A percentile compares a stretch with the other conserved stretches of the same genome.
These are phyloP conservation scores for Pandemis heparana DNA, from an alignment of 2,888 invertebrate genomes.

Conservation along the genomic window DNA sequence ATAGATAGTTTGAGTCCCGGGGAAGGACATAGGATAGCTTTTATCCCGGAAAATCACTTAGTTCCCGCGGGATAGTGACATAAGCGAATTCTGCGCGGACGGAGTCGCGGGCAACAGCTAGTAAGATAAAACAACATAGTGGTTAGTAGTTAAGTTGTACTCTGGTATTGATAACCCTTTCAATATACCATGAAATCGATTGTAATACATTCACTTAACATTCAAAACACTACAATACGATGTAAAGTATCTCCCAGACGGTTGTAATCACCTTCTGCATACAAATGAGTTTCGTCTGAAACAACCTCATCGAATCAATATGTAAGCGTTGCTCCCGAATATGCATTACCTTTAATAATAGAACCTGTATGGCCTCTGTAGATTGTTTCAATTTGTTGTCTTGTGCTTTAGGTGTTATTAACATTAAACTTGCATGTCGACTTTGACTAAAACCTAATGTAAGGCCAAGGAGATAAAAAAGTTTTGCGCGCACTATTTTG, in stretches of 20 bases:
- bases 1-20: no score
- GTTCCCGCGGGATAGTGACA: no score
- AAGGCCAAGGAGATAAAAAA: no score
- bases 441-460: background rate
- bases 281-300: slow-evolving; percentile 35
- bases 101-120: no score
- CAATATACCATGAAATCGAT: no score
- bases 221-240: background rate
- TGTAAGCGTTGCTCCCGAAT: background rate
- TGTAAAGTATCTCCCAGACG: slow-evolving; percentile 24
- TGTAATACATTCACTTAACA: background rate
- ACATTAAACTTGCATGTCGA: background rate
- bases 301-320: slow-evolving; percentile 31
- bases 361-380: background rate
- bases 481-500: no score
- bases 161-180: no score
- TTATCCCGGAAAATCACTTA: no score
- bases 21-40: no score
- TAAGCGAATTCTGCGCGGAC: no score
- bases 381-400: slow-evolving; percentile 1
- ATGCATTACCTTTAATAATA: slow-evolving; percentile 26
- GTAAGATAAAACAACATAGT: no score
- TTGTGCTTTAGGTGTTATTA: background rate
- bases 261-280: slow-evolving; percentile 38
- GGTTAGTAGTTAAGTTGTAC: no score